Base-by-base conservation (phyloP, 2,797 vertebrate genomes). In the Syngnathus acus region DNA sequence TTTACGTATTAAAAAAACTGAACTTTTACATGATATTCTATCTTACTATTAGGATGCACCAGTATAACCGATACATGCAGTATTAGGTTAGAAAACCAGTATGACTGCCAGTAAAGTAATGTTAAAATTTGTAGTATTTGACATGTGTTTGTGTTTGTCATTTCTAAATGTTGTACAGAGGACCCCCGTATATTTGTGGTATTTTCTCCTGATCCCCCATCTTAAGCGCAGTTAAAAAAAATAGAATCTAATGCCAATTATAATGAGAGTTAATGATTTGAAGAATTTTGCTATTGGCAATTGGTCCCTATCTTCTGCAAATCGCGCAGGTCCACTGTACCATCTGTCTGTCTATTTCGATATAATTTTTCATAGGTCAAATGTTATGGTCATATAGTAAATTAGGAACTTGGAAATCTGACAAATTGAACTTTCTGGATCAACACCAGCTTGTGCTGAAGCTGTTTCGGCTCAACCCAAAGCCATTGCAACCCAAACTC, bases 371-470 rank as follows among this genome's bases (percentile, higher is more conserved):
- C 37, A 9, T 11, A 32, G 39, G 19, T 60, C 38, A 21, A 21
- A n/a, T 42, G 10, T 42, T 16, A 42, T 5, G 40, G 17, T 60
- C 4, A 13, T 21, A 42, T 17, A 16, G n/a, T 14, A 14, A 8
- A n/a, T n/a, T 9, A 50, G 7, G 10, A 57, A 57, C 26, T 23
- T 32, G 54, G 26, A 14, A 16, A 16, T 13, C 54, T 57, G 14
- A 60, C 42, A 9, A n/a, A 42, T 11, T 13, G 38, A 60, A n/a
- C n/a, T 60, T 60, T 60, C 58, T 60, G 58, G 38, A 60, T 40
- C 58, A 60, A 60, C 58, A 42, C 13, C 58, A 60, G 39, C 42
- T 60, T 60, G 38, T 60, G 19, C 19, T 2, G 9, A 60, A 21
- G 9, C 39, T 21, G 38, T 42, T 60, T 60, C 42, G 39, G 58